Percentiles rank a stretch among this genome's conserved stretches.
Evolutionary conservation across 1,140 invertebrate species (phyloP).

Genomic region (Drosophila repleta): DNA sequence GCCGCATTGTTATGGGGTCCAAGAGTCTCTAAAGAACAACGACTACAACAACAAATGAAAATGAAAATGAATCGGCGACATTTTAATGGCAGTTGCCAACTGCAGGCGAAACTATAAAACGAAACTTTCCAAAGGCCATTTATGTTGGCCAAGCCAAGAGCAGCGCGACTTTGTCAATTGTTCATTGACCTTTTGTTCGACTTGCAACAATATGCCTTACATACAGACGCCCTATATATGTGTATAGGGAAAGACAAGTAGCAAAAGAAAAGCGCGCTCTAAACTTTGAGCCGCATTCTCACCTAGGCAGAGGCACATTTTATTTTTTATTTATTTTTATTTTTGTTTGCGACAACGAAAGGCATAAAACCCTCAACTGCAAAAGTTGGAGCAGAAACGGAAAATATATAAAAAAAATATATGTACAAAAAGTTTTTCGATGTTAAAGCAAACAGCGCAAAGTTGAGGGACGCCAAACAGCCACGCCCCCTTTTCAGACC

Average conservation of each 20-base stretch:
- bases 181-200: conserved; percentile 71
- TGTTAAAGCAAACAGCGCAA: conserved; percentile 69
- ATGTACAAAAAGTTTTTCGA: conserved; percentile 52
- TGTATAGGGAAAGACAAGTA: conserved; percentile 1
- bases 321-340: conserved; percentile 7
- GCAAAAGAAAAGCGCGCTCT: conserved; percentile 12
- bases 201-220: background rate
- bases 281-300: conserved; percentile 38
- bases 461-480: conserved; percentile 36
- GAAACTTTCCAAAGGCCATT: conserved; percentile 69
- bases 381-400: conserved; percentile 17
- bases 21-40: background rate
- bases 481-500: background rate
- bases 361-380: conserved; percentile 27
- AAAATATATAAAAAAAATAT: conserved; percentile 27
- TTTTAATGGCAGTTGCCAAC: conserved; percentile 60
- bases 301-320: conserved; percentile 32
- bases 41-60: background rate
- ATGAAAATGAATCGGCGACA: conserved; percentile 39
- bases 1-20: conserved; percentile 5
- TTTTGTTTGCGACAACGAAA: conserved; percentile 1
- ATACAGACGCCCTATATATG: background rate
- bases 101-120: conserved; percentile 58
- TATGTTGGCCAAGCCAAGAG: conserved; percentile 37
- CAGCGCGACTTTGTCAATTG: conserved; percentile 65